phyloP scores from a whole-genome alignment of 1,140 invertebrate species.

The Elymnias hypermnestra region DNA sequence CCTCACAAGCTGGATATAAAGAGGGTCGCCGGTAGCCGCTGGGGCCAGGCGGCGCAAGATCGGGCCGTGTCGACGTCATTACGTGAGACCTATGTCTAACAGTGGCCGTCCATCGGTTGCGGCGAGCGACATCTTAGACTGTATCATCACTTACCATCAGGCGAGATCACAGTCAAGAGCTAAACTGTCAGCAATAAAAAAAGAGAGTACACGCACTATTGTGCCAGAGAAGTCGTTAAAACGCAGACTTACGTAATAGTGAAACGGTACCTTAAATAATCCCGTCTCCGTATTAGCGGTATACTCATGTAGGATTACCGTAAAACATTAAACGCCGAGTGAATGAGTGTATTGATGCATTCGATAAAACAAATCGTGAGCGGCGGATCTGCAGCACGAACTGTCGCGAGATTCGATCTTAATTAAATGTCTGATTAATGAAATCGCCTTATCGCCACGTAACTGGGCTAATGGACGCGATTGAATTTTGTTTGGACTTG shows the following conservation, averaged over 20 bases:
- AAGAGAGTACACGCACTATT: too few species aligned
- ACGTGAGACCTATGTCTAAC: too few species aligned
- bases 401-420: conserved; percentile 43
- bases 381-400: conserved; percentile 34
- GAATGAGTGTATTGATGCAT: conserved; percentile 43
- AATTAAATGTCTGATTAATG: conserved; percentile 53
- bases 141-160: too few species aligned
- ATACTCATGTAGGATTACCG: conserved; percentile 35
- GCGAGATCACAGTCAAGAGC: too few species aligned
- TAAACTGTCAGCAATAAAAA: too few species aligned
- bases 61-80: too few species aligned
- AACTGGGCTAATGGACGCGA: conserved; percentile 52
- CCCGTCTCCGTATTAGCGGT: conserved; percentile 27
- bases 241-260: not conserved
- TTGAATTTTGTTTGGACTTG: conserved; percentile 23
- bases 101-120: too few species aligned
- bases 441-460: conserved; percentile 45
- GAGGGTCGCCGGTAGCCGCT: too few species aligned
- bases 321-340: conserved; percentile 38
- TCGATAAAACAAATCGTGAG: conserved; percentile 50
- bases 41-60: too few species aligned
- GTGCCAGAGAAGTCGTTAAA: too few species aligned
- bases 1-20: too few species aligned
- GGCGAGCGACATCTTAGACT: too few species aligned
- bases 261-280: conserved; percentile 25